Conservation (phyloP, 2,113 vertebrate species). For the Crotalus horridus region DNA sequence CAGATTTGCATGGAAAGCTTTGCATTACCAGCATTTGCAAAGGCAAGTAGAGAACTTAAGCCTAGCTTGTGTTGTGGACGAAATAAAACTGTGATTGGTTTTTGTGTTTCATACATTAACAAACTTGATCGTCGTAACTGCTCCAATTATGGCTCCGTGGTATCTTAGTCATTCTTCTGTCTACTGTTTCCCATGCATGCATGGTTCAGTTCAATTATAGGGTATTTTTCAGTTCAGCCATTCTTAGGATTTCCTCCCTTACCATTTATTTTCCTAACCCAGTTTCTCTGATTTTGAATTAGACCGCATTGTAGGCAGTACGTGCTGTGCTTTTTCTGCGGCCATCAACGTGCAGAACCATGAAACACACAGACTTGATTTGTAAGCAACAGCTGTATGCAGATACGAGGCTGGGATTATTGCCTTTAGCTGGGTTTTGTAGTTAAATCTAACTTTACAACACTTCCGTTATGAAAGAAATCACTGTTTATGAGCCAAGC, state of each 20-base stretch:
- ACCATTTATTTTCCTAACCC: not conserved
- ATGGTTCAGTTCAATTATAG: not conserved
- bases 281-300: not conserved
- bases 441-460: constrained; percentile 32
- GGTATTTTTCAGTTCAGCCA: not conserved
- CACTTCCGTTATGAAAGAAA: constrained; percentile 19
- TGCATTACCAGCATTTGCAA: not conserved
- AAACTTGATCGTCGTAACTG: not conserved
- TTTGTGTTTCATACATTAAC: not conserved
- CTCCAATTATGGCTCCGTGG: not conserved
- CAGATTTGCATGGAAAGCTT: not conserved
- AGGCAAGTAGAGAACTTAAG: not conserved
- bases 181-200: not conserved
- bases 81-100: not conserved
- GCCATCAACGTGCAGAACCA: too few species aligned
- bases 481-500: not conserved
- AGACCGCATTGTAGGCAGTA: not conserved
- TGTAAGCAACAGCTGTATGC: not conserved
- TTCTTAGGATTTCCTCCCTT: not conserved
- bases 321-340: too few species aligned
- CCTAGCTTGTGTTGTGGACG: not conserved
- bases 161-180: not conserved
- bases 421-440: constrained; percentile 7
- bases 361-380: not conserved
- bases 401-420: not conserved